Evolutionary conservation across 2,888 invertebrate species (phyloP).

Genomic region (Pristionchus japonicus): DNA sequence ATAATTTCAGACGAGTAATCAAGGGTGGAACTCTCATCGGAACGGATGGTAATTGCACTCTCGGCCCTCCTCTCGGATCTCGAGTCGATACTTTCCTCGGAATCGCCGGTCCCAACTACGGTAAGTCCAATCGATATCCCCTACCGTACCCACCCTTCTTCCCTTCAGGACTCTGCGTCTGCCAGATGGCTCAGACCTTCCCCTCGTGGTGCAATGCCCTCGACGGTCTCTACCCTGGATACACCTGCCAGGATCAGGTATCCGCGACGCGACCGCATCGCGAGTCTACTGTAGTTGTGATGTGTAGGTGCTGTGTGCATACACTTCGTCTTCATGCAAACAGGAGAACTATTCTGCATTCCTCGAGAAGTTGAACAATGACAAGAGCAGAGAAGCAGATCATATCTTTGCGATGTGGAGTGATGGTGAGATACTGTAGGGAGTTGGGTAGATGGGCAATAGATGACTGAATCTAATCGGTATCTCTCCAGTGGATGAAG

Average conservation of each 20-base stretch:
- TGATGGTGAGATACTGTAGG: constrained; percentile 58
- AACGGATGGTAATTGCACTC: constrained; percentile 73
- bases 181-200: constrained; percentile 73
- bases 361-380: constrained; percentile 72
- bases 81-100: constrained; percentile 73
- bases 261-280: constrained; percentile 16
- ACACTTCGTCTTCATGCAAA: constrained; percentile 70
- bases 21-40: constrained; percentile 73
- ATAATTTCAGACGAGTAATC: constrained; percentile 64
- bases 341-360: constrained; percentile 73
- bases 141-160: neutral
- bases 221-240: constrained; percentile 71
- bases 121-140: constrained; percentile 45
- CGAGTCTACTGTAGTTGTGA: neutral
- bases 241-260: constrained; percentile 70
- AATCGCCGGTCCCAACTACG: constrained; percentile 73
- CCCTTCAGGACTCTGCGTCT: constrained; percentile 66
- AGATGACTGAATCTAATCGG: neutral
- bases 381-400: constrained; percentile 67
- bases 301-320: constrained; percentile 70
- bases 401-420: constrained; percentile 74
- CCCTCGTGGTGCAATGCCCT: constrained; percentile 74
- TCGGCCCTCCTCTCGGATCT: constrained; percentile 68
- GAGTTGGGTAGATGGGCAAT: neutral
- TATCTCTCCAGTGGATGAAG: constrained; percentile 68